These are phyloP conservation scores for Sebastes diploproa DNA, from an alignment of 2,797 vertebrate genomes.

Conservation along the genomic window DNA sequence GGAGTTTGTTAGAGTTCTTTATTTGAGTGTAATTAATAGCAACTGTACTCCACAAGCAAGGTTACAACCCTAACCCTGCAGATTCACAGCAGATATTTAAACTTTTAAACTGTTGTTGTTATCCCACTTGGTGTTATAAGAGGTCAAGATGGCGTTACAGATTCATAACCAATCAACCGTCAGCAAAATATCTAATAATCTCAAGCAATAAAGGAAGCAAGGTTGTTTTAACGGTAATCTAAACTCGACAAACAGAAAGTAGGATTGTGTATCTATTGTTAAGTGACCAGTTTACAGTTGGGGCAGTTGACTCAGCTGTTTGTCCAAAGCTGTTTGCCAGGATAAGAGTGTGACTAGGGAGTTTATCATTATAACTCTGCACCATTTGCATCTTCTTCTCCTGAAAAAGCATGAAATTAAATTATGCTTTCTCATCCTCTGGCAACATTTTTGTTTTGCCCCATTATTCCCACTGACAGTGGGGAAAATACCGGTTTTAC, in stretches of 20 bases:
- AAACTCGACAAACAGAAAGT: not conserved
- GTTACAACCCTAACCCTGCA: not conserved
- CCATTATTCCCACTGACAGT: not conserved
- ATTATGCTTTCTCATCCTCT: not conserved
- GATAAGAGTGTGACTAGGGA: not conserved
- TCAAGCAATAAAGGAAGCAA: not conserved
- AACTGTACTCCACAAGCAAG: not conserved
- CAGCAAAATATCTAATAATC: not conserved
- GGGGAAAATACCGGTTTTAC: not conserved
- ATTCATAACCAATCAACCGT: not conserved
- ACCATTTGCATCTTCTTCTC: not conserved
- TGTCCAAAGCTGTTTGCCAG: not conserved
- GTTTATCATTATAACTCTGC: not conserved
- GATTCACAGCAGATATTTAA: not conserved
- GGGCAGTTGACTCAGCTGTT: not conserved
- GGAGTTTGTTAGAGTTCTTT: conserved; percentile 11
- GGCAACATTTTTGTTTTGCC: not conserved
- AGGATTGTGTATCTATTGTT: not conserved
- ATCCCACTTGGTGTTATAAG: not conserved
- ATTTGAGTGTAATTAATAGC: conserved; percentile 22
- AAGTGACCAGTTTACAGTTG: not conserved
- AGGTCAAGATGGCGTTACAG: not conserved
- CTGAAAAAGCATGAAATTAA: not conserved
- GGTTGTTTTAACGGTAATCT: not conserved
- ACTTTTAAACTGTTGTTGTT: too few relatives aligned